Conservation (phyloP, 2,888 invertebrate genomes). For the Beris chalybata region DNA sequence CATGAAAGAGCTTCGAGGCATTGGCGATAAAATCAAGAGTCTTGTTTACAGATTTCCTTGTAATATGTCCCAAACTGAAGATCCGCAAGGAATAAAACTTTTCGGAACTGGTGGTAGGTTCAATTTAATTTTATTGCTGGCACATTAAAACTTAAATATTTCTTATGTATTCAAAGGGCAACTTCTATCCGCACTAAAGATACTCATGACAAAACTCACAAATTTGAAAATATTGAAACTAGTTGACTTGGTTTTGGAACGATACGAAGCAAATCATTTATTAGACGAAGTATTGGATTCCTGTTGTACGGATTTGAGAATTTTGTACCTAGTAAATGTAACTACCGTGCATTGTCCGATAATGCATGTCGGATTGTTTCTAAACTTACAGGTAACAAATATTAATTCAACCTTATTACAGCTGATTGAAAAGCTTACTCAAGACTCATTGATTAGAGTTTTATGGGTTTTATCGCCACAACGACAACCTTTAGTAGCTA, state of each 20-base stretch:
- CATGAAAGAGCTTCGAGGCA: conserved; percentile 51
- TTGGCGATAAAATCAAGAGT: conserved; percentile 63
- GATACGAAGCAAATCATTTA: conserved; percentile 68
- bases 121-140: background rate
- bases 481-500: too few relatives aligned
- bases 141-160: background rate
- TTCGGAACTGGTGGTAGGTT: conserved; percentile 73
- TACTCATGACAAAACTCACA: conserved; percentile 67
- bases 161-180: conserved; percentile 56
- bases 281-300: conserved; percentile 71
- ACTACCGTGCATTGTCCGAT: conserved; percentile 71
- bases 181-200: conserved; percentile 66
- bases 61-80: conserved; percentile 67
- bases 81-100: conserved; percentile 64
- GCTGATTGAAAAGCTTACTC: too few relatives aligned
- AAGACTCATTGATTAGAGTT: too few relatives aligned
- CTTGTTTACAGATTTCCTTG: conserved; percentile 75
- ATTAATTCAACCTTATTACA: too few relatives aligned
- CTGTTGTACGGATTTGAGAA: conserved; percentile 65
- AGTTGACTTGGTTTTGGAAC: conserved; percentile 74
- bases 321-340: conserved; percentile 72
- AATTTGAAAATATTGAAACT: conserved; percentile 67
- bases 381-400: conserved; percentile 65
- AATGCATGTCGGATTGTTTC: conserved; percentile 74
- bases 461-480: too few relatives aligned